Conservation (phyloP, 1,140 invertebrate genomes). For the Papilio dardanus region DNA sequence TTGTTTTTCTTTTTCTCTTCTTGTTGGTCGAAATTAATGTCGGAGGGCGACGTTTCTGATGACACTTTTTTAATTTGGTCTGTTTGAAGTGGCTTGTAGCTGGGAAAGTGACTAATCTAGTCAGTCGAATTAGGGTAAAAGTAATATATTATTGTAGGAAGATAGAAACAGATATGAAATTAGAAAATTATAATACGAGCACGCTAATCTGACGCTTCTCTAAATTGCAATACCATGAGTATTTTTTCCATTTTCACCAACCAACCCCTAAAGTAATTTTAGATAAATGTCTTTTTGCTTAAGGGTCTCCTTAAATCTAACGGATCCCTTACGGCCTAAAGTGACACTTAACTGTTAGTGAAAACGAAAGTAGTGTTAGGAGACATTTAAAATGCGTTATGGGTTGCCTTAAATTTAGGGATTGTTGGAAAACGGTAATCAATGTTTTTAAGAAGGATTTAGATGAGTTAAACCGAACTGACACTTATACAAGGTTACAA, state of each 20-base stretch:
- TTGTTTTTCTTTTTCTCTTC: constrained; percentile 63
- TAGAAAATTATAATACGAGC: not conserved
- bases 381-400: too few relatives aligned
- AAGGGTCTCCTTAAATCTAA: too few relatives aligned
- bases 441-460: too few relatives aligned
- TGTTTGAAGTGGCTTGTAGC: not conserved
- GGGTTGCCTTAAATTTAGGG: too few relatives aligned
- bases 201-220: not conserved
- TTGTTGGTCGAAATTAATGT: constrained; percentile 49
- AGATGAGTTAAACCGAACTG: not conserved
- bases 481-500: not conserved
- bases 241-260: too few relatives aligned
- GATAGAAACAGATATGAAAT: not conserved
- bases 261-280: too few relatives aligned
- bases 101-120: not conserved
- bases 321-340: too few relatives aligned
- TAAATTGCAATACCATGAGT: too few relatives aligned
- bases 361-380: too few relatives aligned
- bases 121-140: not conserved
- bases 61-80: constrained; percentile 39
- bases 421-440: too few relatives aligned
- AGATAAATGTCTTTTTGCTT: too few relatives aligned
- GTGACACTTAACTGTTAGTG: too few relatives aligned
- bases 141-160: not conserved
- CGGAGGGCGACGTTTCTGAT: constrained; percentile 45